Conservation (phyloP, 2,888 invertebrate species). For the Morpho helenor region DNA sequence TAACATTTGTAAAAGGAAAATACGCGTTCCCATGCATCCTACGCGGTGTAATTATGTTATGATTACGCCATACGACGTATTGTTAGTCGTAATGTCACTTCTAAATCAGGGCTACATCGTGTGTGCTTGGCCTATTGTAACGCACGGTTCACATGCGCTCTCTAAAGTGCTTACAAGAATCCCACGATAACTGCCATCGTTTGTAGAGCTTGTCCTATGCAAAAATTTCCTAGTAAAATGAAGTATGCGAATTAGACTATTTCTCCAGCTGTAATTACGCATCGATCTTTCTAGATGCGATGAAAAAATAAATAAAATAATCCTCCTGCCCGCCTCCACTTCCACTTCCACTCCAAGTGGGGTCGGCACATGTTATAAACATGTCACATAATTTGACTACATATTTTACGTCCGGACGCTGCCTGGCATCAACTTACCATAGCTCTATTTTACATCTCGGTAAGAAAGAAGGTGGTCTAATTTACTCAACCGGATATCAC, state of each 20-base stretch:
- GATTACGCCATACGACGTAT: slow-evolving; percentile 57
- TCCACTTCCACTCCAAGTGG: no score
- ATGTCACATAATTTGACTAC: no score
- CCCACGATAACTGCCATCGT: slow-evolving; percentile 51
- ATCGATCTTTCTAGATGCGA: no score
- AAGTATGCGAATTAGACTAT: neutral
- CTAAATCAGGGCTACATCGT: slow-evolving; percentile 69
- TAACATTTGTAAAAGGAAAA: slow-evolving; percentile 20
- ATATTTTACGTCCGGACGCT: no score
- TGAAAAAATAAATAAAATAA: no score
- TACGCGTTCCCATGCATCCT: slow-evolving; percentile 63
- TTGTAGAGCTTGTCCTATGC: slow-evolving; percentile 36
- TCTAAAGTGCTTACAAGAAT: slow-evolving; percentile 47
- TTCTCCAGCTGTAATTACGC: no score
- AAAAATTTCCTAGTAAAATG: slow-evolving; percentile 33
- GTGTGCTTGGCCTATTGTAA: slow-evolving; percentile 63
- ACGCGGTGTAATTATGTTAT: slow-evolving; percentile 66
- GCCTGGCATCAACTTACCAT: no score
- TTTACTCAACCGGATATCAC: no score
- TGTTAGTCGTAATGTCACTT: slow-evolving; percentile 68
- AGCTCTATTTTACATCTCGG: no score
- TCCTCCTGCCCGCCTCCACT: no score
- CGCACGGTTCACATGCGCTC: slow-evolving; percentile 66
- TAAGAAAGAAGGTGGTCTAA: no score
- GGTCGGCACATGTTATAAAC: no score